These are phyloP conservation scores for Panulirus ornatus DNA, from an alignment of 1,140 invertebrate genomes.

Conservation along the genomic window DNA sequence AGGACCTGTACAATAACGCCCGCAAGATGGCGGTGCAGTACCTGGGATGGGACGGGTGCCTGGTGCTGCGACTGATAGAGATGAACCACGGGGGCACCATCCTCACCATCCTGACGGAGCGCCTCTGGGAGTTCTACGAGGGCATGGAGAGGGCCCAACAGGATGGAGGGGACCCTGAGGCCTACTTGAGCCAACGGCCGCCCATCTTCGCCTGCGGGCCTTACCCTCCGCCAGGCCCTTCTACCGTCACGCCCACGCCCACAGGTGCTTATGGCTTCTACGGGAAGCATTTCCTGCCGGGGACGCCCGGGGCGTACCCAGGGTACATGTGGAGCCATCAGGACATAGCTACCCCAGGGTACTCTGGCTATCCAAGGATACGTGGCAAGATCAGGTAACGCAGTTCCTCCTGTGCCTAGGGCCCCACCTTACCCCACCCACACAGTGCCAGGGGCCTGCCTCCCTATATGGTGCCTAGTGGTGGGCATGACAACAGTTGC, in stretches of 20 bases:
- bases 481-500: neutral
- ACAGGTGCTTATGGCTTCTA: constrained; percentile 73
- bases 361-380: constrained; percentile 73
- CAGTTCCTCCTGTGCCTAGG: neutral
- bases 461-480: neutral
- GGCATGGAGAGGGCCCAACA: constrained; percentile 74
- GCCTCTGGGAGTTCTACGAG: constrained; percentile 75
- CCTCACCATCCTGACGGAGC: constrained; percentile 76
- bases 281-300: constrained; percentile 74
- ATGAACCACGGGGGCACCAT: constrained; percentile 79
- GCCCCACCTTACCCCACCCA: neutral
- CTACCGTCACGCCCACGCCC: constrained; percentile 68
- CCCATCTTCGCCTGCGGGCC: constrained; percentile 74
- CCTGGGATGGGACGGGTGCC: constrained; percentile 79
- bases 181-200: constrained; percentile 70
- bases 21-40: constrained; percentile 78
- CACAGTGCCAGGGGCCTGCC: neutral
- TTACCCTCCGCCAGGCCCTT: constrained; percentile 61
- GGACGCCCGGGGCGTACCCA: constrained; percentile 71
- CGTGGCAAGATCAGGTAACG: constrained; percentile 75
- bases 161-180: constrained; percentile 74
- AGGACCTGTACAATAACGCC: constrained; percentile 77
- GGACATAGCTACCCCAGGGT: constrained; percentile 73
- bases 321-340: constrained; percentile 75
- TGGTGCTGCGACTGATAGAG: constrained; percentile 78